Base-by-base conservation (phyloP, 2,113 vertebrate species). In the Hiodon tergisus region DNA sequence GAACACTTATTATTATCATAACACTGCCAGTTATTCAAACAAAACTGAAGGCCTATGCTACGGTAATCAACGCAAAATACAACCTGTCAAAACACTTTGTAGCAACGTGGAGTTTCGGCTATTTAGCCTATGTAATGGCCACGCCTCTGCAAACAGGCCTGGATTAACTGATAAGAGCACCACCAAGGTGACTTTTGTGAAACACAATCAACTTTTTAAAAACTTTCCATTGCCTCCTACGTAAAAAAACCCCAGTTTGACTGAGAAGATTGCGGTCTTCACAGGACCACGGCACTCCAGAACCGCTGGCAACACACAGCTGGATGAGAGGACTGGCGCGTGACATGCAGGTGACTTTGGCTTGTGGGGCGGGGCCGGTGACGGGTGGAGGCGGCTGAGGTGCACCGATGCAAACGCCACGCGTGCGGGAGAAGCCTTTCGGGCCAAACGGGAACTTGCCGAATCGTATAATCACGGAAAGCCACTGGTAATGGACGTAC, bases 381-480 rank as follows among this genome's bases (percentile, higher is more conserved):
- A 4, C 85, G 85, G 86, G 86, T 86, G 85, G 3, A 16, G 68
- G n/a, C 16, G 50, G 7, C 3, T 78, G 31, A 31, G 31, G 31
- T 31, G 31, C 31, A 31, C 31, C 31, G 31, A 31, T 31, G 31
- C 31, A 31, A 31, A 31, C 31, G 1, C 31, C 31, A 2, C 31
- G 31, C 31, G 31, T 31, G 31, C 31, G 1, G 61, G 14, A 47
- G 63, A 17, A 47, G 63, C 48, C 48, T 66, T 48, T 66, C 63
- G 84, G 84, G 79, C 74, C 77, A 86, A 82, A 76, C 65, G 74
- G 11, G 63, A 47, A 4, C 62, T n/a, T 16, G 5, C 9, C 31
- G 13, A 60, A 14, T 14, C 59, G 8, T 14, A 60, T 4, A 60
- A 14, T 31, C 31, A 31, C 31, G 31, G 31, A 31, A 31, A 31